These are phyloP conservation scores for Drosophila mercatorum DNA, from an alignment of 2,888 invertebrate species.

Conservation along the genomic window DNA sequence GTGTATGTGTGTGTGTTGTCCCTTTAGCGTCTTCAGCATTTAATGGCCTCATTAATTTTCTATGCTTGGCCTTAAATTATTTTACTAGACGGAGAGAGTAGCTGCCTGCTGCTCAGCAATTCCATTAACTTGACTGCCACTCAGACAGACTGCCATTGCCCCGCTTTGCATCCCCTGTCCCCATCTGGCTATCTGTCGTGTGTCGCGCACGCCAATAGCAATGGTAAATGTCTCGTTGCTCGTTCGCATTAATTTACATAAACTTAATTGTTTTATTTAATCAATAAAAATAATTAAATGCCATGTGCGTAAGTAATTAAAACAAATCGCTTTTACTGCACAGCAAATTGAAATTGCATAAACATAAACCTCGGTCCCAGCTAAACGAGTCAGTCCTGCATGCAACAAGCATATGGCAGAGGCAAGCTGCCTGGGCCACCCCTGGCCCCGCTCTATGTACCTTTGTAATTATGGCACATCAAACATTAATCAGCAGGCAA, in stretches of 20 bases:
- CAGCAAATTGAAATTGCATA: slow-evolving; percentile 76
- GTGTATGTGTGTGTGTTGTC: slow-evolving; percentile 50
- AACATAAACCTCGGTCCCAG: slow-evolving; percentile 52
- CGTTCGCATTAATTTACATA: slow-evolving; percentile 73
- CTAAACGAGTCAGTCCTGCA: slow-evolving; percentile 56
- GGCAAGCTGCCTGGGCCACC: neutral
- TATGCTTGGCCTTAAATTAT: slow-evolving; percentile 79
- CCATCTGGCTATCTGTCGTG: neutral
- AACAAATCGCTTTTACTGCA: slow-evolving; percentile 78
- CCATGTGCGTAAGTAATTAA: slow-evolving; percentile 80
- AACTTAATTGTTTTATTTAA: slow-evolving; percentile 81
- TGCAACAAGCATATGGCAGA: slow-evolving; percentile 46
- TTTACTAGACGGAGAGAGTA: slow-evolving; percentile 49
- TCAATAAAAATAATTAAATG: slow-evolving; percentile 81
- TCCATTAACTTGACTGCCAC: slow-evolving; percentile 73
- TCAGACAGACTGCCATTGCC: slow-evolving; percentile 17
- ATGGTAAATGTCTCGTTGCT: slow-evolving; percentile 45
- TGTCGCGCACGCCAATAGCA: slow-evolving; percentile 39
- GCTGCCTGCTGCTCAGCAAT: slow-evolving; percentile 65
- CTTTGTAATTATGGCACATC: slow-evolving; percentile 73
- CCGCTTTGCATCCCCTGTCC: neutral
- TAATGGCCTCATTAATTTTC: slow-evolving; percentile 82
- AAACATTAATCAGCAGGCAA: slow-evolving; percentile 77
- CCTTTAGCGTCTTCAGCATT: slow-evolving; percentile 77
- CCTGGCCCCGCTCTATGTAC: slow-evolving; percentile 31